Evolutionary conservation across 2,113 vertebrate species (phyloP).

Genomic region (Percopsis transmontana): DNA sequence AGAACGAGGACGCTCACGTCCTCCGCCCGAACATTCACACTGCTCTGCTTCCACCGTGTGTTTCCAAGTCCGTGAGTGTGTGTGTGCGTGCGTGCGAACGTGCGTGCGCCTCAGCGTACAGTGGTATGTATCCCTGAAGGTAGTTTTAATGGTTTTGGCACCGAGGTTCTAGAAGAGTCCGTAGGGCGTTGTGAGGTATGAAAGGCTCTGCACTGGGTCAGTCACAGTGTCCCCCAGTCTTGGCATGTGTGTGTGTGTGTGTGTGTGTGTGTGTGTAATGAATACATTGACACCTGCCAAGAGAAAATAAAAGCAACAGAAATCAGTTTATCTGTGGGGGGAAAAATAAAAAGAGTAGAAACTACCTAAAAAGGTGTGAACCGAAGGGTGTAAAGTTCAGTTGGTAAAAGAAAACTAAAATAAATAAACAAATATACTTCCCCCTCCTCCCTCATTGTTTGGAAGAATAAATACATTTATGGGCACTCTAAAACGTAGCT

Average conservation of each 20-base stretch:
- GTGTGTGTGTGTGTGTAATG: too few relatives aligned
- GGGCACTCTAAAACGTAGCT: too few relatives aligned
- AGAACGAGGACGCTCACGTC: neutral
- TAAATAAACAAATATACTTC: too few relatives aligned
- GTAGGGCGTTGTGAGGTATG: neutral
- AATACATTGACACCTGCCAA: slow-evolving; percentile 34
- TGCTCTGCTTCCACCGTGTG: neutral
- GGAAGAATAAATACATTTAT: too few relatives aligned
- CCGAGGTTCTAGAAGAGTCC: slow-evolving; percentile 58
- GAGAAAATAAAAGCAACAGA: neutral
- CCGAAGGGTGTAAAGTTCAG: too few relatives aligned
- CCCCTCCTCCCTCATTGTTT: too few relatives aligned
- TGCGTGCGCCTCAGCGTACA: slow-evolving; percentile 36
- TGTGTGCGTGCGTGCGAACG: slow-evolving; percentile 36
- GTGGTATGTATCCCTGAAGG: slow-evolving; percentile 76
- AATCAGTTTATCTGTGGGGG: too few relatives aligned
- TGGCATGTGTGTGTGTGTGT: too few relatives aligned
- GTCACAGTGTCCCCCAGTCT: slow-evolving; percentile 59
- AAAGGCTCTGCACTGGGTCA: slow-evolving; percentile 30
- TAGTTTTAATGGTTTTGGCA: slow-evolving; percentile 72
- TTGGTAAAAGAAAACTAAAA: too few relatives aligned
- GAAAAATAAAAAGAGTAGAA: neutral
- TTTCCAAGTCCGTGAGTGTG: neutral
- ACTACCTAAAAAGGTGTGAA: neutral
- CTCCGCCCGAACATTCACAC: neutral